phyloP scores from a whole-genome alignment of 2,888 invertebrate species.

The Drosophila kokeensis region DNA sequence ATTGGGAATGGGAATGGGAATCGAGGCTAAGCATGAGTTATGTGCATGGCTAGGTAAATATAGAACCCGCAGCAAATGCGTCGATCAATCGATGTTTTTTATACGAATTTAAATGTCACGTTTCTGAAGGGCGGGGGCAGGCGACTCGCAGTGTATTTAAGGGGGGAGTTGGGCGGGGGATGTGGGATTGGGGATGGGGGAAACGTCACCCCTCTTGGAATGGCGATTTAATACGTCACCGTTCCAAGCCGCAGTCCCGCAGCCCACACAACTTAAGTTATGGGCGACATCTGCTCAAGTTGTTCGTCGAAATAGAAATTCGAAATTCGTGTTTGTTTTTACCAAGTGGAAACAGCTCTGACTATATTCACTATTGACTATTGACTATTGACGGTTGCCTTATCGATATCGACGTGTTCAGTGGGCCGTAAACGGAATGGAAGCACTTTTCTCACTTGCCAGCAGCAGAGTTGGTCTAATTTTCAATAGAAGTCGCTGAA shows the following conservation, averaged over 20 bases:
- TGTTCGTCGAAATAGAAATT: conserved; percentile 63
- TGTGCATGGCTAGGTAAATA: conserved; percentile 70
- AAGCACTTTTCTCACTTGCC: conserved; percentile 42
- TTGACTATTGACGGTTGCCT: background rate
- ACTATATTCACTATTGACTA: conserved; percentile 5
- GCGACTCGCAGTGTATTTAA: background rate
- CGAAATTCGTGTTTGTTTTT: conserved; percentile 73
- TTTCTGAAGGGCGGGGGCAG: conserved; percentile 35
- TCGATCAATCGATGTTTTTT: conserved; percentile 74
- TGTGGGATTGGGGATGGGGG: background rate
- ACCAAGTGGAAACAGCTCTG: conserved; percentile 58
- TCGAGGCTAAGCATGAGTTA: conserved; percentile 70
- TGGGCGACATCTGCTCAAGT: conserved; percentile 72
- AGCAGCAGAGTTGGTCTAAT: conserved; percentile 60
- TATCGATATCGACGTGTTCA: conserved; percentile 48
- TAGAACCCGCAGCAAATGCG: conserved; percentile 72
- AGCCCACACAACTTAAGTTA: conserved; percentile 76
- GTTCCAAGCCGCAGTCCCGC: conserved; percentile 53
- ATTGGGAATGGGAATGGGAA: conserved; percentile 8
- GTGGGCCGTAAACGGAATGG: conserved; percentile 64
- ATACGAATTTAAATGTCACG: conserved; percentile 79
- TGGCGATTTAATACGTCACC: conserved; percentile 76
- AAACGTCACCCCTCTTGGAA: conserved; percentile 33
- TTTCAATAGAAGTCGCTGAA: conserved; percentile 75
- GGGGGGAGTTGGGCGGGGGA: background rate